phyloP scores from a whole-genome alignment of 2,113 vertebrate species.

The Barnardius zonarius region DNA sequence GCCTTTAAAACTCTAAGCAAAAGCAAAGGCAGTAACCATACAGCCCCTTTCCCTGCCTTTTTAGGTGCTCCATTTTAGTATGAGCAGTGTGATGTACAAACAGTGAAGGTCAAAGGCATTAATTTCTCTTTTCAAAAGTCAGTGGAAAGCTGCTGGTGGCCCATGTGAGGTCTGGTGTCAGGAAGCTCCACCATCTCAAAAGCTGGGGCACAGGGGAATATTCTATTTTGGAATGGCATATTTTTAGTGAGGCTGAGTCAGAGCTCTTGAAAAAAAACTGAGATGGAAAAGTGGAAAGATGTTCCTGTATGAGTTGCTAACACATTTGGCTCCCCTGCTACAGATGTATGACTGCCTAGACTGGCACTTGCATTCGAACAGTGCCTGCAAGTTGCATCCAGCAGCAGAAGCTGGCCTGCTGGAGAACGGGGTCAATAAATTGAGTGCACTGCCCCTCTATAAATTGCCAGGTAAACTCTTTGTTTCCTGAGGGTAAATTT shows the following conservation, averaged over 20 bases:
- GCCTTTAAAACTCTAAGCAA: background rate
- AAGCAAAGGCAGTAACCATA: background rate
- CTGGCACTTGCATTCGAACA: background rate
- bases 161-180: rapidly evolving
- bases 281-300: background rate
- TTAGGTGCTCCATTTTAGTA: background rate
- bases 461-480: background rate
- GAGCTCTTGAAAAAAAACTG: background rate
- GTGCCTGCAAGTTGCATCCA: background rate
- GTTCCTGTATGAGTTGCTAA: background rate
- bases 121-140: background rate
- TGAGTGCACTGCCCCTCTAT: background rate
- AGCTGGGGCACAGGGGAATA: background rate
- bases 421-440: background rate
- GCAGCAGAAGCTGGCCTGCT: background rate
- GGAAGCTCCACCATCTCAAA: background rate
- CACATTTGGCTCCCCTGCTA: background rate
- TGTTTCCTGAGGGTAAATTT: background rate
- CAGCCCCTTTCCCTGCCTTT: background rate
- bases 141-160: background rate
- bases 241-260: background rate
- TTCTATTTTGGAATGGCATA: background rate
- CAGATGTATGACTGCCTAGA: background rate
- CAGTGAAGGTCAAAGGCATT: background rate
- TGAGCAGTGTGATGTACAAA: background rate